Conservation (phyloP, 2,888 invertebrate species). For the Anorthoa munda region DNA sequence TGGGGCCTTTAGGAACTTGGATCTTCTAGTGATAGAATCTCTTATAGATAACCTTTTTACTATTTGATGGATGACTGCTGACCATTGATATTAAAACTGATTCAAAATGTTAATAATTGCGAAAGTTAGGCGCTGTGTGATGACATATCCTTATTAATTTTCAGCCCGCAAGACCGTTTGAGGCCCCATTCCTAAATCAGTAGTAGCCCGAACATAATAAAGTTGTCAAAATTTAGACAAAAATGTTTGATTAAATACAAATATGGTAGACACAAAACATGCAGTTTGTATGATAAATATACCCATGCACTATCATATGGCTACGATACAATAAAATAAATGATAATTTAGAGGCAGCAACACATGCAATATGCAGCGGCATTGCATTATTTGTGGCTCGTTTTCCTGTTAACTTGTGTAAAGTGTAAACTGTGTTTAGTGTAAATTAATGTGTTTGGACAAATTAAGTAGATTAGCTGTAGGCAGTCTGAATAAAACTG, state of each 20-base stretch:
- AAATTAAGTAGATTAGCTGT: neutral
- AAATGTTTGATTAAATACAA: constrained; percentile 42
- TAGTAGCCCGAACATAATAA: constrained; percentile 35
- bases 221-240: constrained; percentile 58
- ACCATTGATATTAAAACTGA: neutral
- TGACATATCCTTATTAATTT: neutral
- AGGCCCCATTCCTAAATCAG: neutral
- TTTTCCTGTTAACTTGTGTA: constrained; percentile 42
- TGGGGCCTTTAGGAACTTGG: neutral
- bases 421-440: constrained; percentile 33
- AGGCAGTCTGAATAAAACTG: neutral
- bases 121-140: neutral
- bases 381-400: constrained; percentile 87
- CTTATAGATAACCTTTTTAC: too few species aligned
- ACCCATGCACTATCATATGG: constrained; percentile 76
- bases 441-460: constrained; percentile 9
- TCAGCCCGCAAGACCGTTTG: too few species aligned
- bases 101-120: neutral
- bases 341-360: constrained; percentile 68
- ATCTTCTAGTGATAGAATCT: neutral
- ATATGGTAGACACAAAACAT: constrained; percentile 80
- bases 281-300: constrained; percentile 76
- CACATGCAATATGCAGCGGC: constrained; percentile 78
- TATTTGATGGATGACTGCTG: too few species aligned
- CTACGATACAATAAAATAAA: constrained; percentile 78